Evolutionary conservation across 2,888 invertebrate species (phyloP), one percentile per base, ranked within the genome.

Genomic region (Ferrisia virgata): DNA sequence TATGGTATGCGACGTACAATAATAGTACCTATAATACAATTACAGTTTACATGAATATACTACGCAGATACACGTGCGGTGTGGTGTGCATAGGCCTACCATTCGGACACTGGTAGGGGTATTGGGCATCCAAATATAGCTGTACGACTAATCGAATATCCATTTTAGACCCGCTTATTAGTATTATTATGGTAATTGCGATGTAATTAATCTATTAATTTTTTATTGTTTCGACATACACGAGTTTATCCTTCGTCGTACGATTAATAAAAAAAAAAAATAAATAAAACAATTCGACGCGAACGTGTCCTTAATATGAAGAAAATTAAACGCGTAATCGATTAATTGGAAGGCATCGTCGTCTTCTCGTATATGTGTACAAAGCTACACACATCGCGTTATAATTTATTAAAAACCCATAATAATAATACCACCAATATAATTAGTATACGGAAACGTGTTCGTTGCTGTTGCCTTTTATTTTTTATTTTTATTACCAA

Each of bases 131-230:
- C 22, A 47, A 4, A 47, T n/a, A 40, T 40, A 40, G 8, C 13
- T 13, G 40, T 13, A 40, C 40, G 40, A 53, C 53, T 53, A 53
- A 53, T 53, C 53, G 53, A 69, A 31, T 76, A 36, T 18, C 33
- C 72, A 33, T 76, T 36, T 76, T 22, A 76, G 15, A 36, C 72
- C 72, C 72, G 72, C 72, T 76, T 76, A 76, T 76, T 18, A 76
- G 33, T 76, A 76, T 76, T 18, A 76, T 76, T 76, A 76, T 76
- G 72, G n/a, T 76, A 76, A 76, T 64, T 76, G 72, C n/a, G n/a
- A n/a, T n/a, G n/a, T 36, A 76, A 76, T 76, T 76, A 36, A 76
- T 76, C 72, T 76, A 76, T 76, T 76, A 76, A 76, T 76, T 76
- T 76, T 53, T 76, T 28, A 64, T 64, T 64, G 64, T 64, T 28